phyloP scores from a whole-genome alignment of 37 sponge, comb jelly and placozoan species.

The Aplysina aerophoba region DNA sequence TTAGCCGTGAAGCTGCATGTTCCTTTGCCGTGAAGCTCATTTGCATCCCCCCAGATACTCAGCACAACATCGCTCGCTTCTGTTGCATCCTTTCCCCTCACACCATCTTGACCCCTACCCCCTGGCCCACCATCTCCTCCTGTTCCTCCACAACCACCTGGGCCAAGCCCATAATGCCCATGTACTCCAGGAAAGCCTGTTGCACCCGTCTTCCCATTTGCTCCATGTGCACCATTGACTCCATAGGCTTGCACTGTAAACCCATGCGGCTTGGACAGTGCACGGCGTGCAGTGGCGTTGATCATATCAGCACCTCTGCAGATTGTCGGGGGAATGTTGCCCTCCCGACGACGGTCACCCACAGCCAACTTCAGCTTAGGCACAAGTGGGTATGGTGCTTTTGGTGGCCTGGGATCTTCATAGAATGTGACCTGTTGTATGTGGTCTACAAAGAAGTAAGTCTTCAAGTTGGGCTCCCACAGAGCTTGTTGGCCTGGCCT shows the following conservation, averaged over 20 bases:
- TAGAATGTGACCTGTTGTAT: constrained; percentile 65
- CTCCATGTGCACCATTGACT: constrained; percentile 48
- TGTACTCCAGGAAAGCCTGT: constrained; percentile 37
- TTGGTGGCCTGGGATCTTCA: constrained; percentile 76
- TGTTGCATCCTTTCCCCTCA: constrained; percentile 60
- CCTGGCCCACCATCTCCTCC: constrained; percentile 72
- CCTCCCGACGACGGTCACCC: constrained; percentile 59
- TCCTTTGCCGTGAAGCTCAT: constrained; percentile 57
- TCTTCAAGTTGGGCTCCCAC: constrained; percentile 74
- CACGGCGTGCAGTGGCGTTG: constrained; percentile 50
- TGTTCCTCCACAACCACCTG: constrained; percentile 57
- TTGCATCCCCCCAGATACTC: constrained; percentile 53
- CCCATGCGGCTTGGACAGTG: constrained; percentile 63
- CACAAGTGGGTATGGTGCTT: constrained; percentile 43
- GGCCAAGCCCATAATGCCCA: constrained; percentile 20
- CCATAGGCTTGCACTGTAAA: constrained; percentile 62
- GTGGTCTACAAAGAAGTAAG: constrained; percentile 81
- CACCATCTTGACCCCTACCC: constrained; percentile 57
- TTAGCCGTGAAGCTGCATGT: constrained; percentile 43
- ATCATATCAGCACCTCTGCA: constrained; percentile 40
- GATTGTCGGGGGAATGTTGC: constrained; percentile 33
- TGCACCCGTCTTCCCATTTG: constrained; percentile 35
- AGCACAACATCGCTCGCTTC: constrained; percentile 76
- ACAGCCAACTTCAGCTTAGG: constrained; percentile 34
- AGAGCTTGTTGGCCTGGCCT: constrained; percentile 69